A percentile compares a stretch with the other conserved stretches of the same genome.
phyloP scores from a whole-genome alignment of 2,113 vertebrate species.

The Otis tarda region DNA sequence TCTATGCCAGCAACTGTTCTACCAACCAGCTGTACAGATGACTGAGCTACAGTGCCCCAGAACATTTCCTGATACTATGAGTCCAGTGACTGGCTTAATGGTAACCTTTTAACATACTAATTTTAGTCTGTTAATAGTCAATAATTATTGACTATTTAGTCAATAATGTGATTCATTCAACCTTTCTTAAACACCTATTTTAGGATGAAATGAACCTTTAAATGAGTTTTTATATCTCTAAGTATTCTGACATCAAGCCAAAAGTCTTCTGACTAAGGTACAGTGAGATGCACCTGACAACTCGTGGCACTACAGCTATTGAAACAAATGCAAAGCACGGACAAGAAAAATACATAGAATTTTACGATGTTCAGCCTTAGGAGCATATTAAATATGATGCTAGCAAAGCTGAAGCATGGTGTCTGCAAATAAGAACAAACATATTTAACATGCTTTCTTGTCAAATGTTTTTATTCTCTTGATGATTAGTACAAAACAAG shows the following conservation, averaged over 20 bases:
- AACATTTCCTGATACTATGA: not conserved
- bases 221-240: not conserved
- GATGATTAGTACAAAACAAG: not conserved
- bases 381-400: not conserved
- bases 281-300: not conserved
- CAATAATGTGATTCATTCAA: not conserved
- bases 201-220: not conserved
- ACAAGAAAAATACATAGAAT: not conserved
- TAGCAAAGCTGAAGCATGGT: not conserved
- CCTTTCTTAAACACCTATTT: not conserved
- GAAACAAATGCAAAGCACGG: not conserved
- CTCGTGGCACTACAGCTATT: fast-evolving
- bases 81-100: not conserved
- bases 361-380: not conserved
- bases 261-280: not conserved
- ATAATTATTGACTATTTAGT: not conserved
- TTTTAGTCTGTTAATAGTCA: not conserved
- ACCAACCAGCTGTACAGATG: not conserved
- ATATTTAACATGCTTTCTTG: not conserved
- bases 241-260: not conserved
- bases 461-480: not conserved
- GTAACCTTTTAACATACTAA: not conserved
- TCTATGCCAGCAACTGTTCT: not conserved
- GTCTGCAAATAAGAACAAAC: not conserved
- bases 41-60: not conserved